A percentile compares a stretch with the other conserved stretches of the same genome.
phyloP scores from a whole-genome alignment of 2,888 invertebrate genomes.

The Odontomyia ornata region DNA sequence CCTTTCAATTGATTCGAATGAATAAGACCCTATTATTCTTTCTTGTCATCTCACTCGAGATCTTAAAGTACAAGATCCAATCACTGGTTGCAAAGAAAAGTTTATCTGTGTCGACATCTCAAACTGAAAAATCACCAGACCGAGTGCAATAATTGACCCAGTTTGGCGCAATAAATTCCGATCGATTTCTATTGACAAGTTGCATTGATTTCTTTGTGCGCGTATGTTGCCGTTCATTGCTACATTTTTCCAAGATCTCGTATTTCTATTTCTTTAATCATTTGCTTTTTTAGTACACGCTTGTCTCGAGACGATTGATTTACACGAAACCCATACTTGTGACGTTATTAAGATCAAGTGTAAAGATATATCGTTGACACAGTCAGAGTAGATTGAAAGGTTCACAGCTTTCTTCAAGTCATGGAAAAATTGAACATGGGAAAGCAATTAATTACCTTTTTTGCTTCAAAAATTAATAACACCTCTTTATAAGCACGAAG shows the following conservation, averaged over 20 bases:
- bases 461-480: too few relatives aligned
- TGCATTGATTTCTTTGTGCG: not conserved
- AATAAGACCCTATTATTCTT: too few relatives aligned
- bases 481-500: too few relatives aligned
- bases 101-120: not conserved
- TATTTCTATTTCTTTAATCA: not conserved
- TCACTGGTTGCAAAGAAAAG: not conserved
- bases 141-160: slow-evolving; percentile 25
- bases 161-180: slow-evolving; percentile 24
- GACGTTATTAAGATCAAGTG: slow-evolving; percentile 3
- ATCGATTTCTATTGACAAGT: slow-evolving; percentile 31
- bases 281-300: not conserved
- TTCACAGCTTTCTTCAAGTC: too few relatives aligned
- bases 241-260: not conserved
- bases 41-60: too few relatives aligned
- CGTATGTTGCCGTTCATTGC: not conserved
- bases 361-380: not conserved
- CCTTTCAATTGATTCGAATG: too few relatives aligned
- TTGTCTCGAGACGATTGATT: not conserved
- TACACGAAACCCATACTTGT: not conserved
- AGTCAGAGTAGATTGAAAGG: too few relatives aligned
- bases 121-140: slow-evolving; percentile 19
- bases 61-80: too few relatives aligned
- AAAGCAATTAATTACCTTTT: too few relatives aligned
- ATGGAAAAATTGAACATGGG: too few relatives aligned